Evolutionary conservation across 2,888 invertebrate genomes (phyloP), one percentile per base, ranked within the genome.

Genomic region (Hirtodrosophila alboralis): DNA sequence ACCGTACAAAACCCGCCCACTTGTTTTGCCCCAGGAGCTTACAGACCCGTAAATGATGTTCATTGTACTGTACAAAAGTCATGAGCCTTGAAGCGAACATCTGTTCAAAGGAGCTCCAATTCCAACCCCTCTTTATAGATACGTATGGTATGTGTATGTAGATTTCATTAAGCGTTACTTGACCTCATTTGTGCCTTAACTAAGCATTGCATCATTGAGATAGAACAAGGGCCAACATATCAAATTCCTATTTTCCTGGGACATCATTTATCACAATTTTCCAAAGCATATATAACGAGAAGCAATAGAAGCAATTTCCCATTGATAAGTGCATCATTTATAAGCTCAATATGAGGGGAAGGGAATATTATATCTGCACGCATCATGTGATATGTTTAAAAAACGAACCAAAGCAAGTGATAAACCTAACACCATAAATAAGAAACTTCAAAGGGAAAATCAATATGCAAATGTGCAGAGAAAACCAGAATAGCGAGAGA

Each of bases 11-110:
- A 2, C 21, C 23, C 66, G 14, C 44, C 40, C 26, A 72, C 44
- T 66, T 70, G 56, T 44, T n/a, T 53, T 27, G 66, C 47, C 58
- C 31, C 1, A 44, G 45, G 44, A 38, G 44, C n/a, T 26, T 30
- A 7, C 33, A 0, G 33, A n/a, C 37, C 21, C 26, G 6, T 75
- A 67, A 71, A 64, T 54, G 49, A 51, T 59, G 76, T 53, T 71
- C 59, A 75, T 62, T 62, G 76, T 62, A 38, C 54, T 59, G 56
- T 58, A 44, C 38, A 38, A 63, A 75, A 65, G 62, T 63, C 78
- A 49, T 58, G 49, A 52, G 52, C 48, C 72, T 44, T 58, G 48
- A 59, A 37, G 48, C 21, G 31, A 69, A 31, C 71, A 75, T 51
- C 59, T 64, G 51, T 48, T 52, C 16, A 18, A 45, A 40, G 43